Conservation (phyloP, 2,113 vertebrate species). For the Numenius arquata region DNA sequence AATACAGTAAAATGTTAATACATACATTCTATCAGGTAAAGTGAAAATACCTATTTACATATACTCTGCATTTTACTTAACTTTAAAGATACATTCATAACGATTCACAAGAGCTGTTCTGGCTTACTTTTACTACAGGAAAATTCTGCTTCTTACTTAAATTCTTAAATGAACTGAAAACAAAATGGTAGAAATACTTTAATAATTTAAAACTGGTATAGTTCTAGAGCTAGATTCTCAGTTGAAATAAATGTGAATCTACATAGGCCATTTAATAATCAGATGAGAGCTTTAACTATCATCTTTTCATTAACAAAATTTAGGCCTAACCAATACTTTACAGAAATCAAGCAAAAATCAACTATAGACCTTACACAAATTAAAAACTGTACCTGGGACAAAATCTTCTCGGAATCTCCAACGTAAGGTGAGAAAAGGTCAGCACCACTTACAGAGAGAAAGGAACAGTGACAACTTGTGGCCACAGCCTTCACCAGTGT, state of each 20-base stretch:
- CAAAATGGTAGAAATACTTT: background rate
- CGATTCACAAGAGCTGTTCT: background rate
- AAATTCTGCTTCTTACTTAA: background rate
- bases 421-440: constrained; percentile 92
- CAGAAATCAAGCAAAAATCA: background rate
- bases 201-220: background rate
- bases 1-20: background rate
- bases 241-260: background rate
- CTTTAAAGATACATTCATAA: background rate
- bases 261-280: background rate
- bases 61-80: background rate
- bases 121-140: background rate
- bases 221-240: background rate
- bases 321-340: background rate
- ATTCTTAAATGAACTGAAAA: background rate
- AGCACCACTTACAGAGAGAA: constrained; percentile 87
- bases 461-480: constrained; percentile 82
- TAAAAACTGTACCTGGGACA: constrained; percentile 83
- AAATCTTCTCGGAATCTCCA: constrained; percentile 91
- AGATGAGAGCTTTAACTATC: background rate
- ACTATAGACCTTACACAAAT: background rate
- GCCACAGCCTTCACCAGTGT: constrained; percentile 86
- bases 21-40: background rate
- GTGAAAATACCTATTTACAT: background rate
- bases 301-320: background rate